Evolutionary conservation across 2,113 vertebrate species (phyloP).

Genomic region (Anser brachyrhynchus): DNA sequence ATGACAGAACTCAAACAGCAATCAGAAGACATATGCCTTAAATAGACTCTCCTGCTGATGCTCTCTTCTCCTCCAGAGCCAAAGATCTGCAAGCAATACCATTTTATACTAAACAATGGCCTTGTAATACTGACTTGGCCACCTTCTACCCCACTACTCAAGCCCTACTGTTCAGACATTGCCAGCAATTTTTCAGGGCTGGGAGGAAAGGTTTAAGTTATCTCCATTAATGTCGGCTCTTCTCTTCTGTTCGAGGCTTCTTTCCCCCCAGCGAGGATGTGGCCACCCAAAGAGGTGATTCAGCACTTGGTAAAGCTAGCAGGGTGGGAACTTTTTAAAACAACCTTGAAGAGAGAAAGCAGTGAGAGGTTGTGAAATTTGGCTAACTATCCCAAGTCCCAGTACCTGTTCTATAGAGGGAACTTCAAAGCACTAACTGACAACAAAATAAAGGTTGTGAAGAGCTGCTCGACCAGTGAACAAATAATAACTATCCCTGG

Average conservation of each 20-base stretch:
- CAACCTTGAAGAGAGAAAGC: slow-evolving; percentile 22
- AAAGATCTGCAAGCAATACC: background rate
- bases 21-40: slow-evolving; percentile 15
- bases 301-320: slow-evolving; percentile 32
- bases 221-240: background rate
- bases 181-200: background rate
- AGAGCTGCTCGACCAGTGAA: background rate
- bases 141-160: background rate
- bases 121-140: background rate
- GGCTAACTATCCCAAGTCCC: background rate
- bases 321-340: slow-evolving; percentile 27
- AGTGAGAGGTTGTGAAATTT: background rate
- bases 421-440: background rate
- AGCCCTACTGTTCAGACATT: background rate
- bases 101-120: background rate
- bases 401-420: background rate
- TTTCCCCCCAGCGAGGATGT: background rate
- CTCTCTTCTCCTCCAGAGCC: slow-evolving; percentile 24
- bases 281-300: slow-evolving; percentile 43
- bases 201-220: background rate
- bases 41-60: background rate
- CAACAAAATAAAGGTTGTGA: background rate
- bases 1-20: slow-evolving; percentile 43
- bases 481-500: background rate
- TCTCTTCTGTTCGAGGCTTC: slow-evolving; percentile 27